Base-by-base conservation (phyloP, 2,113 vertebrate genomes). In the Menidia beryllina region DNA sequence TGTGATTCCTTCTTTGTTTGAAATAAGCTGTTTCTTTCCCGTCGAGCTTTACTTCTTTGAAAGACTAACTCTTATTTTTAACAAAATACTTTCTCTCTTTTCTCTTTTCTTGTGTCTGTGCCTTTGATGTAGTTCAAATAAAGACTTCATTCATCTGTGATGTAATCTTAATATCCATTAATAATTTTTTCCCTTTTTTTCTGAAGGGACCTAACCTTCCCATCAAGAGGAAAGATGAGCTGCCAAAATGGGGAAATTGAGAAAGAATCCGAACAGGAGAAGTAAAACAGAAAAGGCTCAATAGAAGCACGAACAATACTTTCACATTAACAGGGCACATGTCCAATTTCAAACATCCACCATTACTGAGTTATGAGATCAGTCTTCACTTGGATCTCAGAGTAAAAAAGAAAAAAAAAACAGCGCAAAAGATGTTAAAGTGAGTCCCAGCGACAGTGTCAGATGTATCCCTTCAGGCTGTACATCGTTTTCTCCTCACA, bases 321-420 rank as follows among this genome's bases (percentile, higher is more conserved):
- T 74, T 75, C 38, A 17, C 15, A 58, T 69, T 75, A 69, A 67
- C 34, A 34, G 23, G 52, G 41, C 43, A 66, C 48, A 68, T 59
- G 63, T 85, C 36, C 66, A 56, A 74, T 85, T 77, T 78, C 60
- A 72, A 72, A 39, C 52, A 50, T 51, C 69, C 64, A 71, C 14
- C 53, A 72, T 82, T 34, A 61, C 50, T 70, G 25, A 21, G 14
- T 83, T 67, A 69, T 55, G 61, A 76, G 58, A 56, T 48, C 6
- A 43, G 20, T 60, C 82, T 69, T 30, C 4, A 10, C 13, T 77
- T 47, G 58, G 45, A 81, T 83, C 57, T 73, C 27, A 48, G 36
- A 75, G 78, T 85, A 85, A 83, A 83, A 79, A 88, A 79, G 77
- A 85, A 85, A 83, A 83, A 79, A 88, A 79, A 79, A 85, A 85